Conservation (phyloP, 2,888 invertebrate species). For the Creontiades dilutus region DNA sequence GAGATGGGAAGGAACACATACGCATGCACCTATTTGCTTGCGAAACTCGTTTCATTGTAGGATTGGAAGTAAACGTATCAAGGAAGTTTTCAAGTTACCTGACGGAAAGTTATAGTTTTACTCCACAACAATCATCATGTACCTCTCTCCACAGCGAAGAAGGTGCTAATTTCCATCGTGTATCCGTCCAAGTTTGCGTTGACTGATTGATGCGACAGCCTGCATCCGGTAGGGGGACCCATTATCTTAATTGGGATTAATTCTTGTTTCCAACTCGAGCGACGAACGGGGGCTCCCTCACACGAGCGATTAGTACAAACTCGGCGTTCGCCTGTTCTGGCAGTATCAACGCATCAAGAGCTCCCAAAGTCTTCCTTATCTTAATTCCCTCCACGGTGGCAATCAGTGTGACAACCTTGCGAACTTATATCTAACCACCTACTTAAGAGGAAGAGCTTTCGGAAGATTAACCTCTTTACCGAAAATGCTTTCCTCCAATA, state of each 20-base stretch:
- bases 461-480: neutral
- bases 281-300: slow-evolving; percentile 14
- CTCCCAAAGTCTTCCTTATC: slow-evolving; percentile 21
- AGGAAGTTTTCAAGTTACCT: no score
- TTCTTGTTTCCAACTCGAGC: slow-evolving; percentile 28
- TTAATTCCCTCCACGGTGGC: slow-evolving; percentile 8
- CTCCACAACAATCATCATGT: no score
- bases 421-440: slow-evolving; percentile 20
- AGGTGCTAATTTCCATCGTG: neutral
- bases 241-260: slow-evolving; percentile 39
- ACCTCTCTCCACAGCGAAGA: neutral
- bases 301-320: slow-evolving; percentile 35
- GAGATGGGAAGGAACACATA: no score
- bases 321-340: slow-evolving; percentile 16
- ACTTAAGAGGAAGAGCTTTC: neutral
- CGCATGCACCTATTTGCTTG: no score
- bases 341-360: slow-evolving; percentile 16
- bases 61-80: no score
- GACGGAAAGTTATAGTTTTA: no score
- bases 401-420: slow-evolving; percentile 35
- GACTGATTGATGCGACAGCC: slow-evolving; percentile 7
- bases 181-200: neutral
- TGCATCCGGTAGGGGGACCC: slow-evolving; percentile 16
- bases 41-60: no score
- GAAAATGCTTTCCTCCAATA: neutral